A percentile compares a stretch with the other conserved stretches of the same genome.
These are phyloP conservation scores for Garra rufa DNA, from an alignment of 2,113 vertebrate species.

Conservation along the genomic window DNA sequence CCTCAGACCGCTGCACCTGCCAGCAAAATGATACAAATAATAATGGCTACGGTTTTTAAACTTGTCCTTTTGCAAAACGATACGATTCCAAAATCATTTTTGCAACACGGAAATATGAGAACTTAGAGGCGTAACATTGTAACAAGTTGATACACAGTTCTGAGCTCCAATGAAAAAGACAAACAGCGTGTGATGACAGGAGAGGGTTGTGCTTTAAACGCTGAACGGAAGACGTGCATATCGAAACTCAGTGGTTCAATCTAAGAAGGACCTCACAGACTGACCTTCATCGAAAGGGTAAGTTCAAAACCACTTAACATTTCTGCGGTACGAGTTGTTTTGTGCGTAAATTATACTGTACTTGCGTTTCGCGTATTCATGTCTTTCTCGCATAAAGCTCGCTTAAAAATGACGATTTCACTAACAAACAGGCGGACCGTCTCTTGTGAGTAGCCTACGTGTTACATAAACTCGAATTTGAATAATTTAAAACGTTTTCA, in stretches of 20 bases:
- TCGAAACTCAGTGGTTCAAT: background rate
- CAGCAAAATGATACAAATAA: background rate
- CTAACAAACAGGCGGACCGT: background rate
- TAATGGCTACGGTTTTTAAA: background rate
- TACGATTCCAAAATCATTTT: background rate
- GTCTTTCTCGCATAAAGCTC: background rate
- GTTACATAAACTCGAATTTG: background rate
- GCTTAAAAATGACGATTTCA: background rate
- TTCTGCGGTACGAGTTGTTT: background rate
- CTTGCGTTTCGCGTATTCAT: background rate
- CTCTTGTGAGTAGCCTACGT: background rate
- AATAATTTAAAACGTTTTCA: background rate
- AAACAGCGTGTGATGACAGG: background rate
- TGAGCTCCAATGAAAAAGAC: conserved; percentile 21
- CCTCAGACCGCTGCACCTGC: background rate
- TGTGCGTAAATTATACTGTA: background rate
- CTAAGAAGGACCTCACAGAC: background rate
- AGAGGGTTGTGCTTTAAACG: conserved; percentile 10
- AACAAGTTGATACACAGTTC: background rate
- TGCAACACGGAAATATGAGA: background rate
- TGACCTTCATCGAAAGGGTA: conserved; percentile 23
- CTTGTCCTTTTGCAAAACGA: background rate
- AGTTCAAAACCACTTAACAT: background rate
- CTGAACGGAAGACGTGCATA: background rate
- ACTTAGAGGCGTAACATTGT: background rate